Percentiles rank a stretch among this genome's conserved stretches.
These are phyloP conservation scores for Caenorhabditis sp. DNA, from an alignment of 2,888 invertebrate genomes.

Conservation along the genomic window DNA sequence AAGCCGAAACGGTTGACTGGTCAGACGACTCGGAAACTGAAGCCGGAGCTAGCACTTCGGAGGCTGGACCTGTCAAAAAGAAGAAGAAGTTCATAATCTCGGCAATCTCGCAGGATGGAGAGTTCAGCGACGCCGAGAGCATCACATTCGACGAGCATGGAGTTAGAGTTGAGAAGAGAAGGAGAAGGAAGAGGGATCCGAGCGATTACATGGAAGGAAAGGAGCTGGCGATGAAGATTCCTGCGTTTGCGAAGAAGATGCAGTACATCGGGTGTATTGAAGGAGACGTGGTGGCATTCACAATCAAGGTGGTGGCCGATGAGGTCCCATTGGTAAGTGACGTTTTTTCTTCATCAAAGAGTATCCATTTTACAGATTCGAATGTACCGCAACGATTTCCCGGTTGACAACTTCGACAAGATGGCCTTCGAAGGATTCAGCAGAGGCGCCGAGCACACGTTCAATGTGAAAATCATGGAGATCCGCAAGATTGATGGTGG, in stretches of 20 bases:
- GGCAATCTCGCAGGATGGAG: slow-evolving; percentile 56
- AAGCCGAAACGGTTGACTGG: slow-evolving; percentile 46
- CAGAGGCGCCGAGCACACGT: slow-evolving; percentile 48
- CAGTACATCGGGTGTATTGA: slow-evolving; percentile 61
- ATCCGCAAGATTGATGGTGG: slow-evolving; percentile 64
- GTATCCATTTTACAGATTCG: slow-evolving; percentile 40
- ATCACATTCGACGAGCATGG: slow-evolving; percentile 57
- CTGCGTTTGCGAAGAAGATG: slow-evolving; percentile 56
- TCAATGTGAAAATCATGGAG: slow-evolving; percentile 59
- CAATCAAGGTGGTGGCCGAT: slow-evolving; percentile 47
- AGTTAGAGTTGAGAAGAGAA: slow-evolving; percentile 37
- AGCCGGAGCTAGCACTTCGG: slow-evolving; percentile 4
- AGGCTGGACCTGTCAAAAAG: slow-evolving; percentile 29
- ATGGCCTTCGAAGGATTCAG: slow-evolving; percentile 56
- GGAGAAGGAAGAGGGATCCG: slow-evolving; percentile 36
- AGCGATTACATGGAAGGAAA: slow-evolving; percentile 22
- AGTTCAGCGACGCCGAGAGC: slow-evolving; percentile 57
- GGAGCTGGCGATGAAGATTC: slow-evolving; percentile 48
- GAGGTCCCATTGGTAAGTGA: slow-evolving; percentile 48
- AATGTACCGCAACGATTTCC: slow-evolving; percentile 56
- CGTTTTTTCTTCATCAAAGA: no score
- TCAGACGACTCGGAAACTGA: slow-evolving; percentile 34
- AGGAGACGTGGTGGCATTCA: slow-evolving; percentile 49
- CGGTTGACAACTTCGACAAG: slow-evolving; percentile 56
- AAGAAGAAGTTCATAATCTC: slow-evolving; percentile 56